Evolutionary conservation across 2,888 invertebrate genomes (phyloP), one percentile per base, ranked within the genome.

Genomic region (Mesorhabditis sp.): DNA sequence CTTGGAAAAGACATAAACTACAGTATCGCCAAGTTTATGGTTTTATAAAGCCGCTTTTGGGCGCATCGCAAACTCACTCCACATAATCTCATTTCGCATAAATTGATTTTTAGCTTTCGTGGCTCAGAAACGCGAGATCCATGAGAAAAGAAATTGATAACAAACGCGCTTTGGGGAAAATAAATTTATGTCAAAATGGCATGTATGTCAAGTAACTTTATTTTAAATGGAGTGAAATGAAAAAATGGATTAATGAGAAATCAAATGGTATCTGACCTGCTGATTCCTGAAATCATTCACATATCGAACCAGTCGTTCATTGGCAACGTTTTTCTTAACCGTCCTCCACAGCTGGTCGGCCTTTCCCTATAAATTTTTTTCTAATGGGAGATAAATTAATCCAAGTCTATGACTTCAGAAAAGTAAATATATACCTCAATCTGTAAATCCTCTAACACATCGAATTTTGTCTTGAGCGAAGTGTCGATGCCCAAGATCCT

Each of bases 321-420:
- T 83, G 41, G 74, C 77, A 44, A 81, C 70, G 71, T 83, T 81
- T 62, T 76, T 76, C 66, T 81, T 83, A 44, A 81, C 75, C 5
- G 80, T 76, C 62, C 75, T 73, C 79, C 79, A 80, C 58, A 84
- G 82, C 65, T 84, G 82, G 66, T 84, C 84, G 44, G 75, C 77
- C 69, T 80, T 80, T 58, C 79, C 73, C 72, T n/a, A 43, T 66
- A 62, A 42, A 15, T 5, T 41, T 10, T 13, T 44, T 42, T 10
- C n/a, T 66, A 43, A n/a, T 43, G 7, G 43, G 7, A 28, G 13
- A 10, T 41, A 10, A 10, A 43, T 28, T 28, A 65, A 45, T 64
- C n/a, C n/a, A 5, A 67, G 67, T 15, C 13, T 42, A 5, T 43
- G 7, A 28, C 5, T 67, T 43, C n/a, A 28, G 62, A 63, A 62